Evolutionary conservation across 2,888 invertebrate species (phyloP).

Genomic region (Lasioglossum zephyrum): DNA sequence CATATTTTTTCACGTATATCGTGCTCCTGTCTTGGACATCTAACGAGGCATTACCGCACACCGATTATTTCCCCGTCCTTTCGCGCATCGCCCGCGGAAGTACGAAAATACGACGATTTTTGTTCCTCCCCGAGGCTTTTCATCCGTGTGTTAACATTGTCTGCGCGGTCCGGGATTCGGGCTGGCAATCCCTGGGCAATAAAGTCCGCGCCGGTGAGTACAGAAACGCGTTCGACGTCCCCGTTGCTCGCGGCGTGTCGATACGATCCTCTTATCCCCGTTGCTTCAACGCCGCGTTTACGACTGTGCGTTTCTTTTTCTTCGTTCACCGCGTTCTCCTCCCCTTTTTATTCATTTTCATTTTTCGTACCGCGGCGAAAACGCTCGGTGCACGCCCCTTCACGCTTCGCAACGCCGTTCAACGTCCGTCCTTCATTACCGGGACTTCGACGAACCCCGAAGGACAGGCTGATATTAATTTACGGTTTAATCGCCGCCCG

Average conservation of each 20-base stretch:
- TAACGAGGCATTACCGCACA: neutral
- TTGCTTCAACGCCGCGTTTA: slow-evolving; percentile 36
- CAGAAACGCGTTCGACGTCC: slow-evolving; percentile 29
- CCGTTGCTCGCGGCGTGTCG: slow-evolving; percentile 41
- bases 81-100: neutral
- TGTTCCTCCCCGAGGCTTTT: neutral
- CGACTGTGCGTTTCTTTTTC: slow-evolving; percentile 1
- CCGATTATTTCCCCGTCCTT: neutral
- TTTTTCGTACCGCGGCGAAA: slow-evolving; percentile 27
- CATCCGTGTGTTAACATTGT: neutral
- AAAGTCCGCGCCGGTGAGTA: slow-evolving; percentile 36
- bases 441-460: slow-evolving; percentile 7
- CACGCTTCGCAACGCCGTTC: slow-evolving; percentile 39
- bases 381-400: slow-evolving; percentile 19
- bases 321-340: neutral
- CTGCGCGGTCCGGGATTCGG: slow-evolving; percentile 26
- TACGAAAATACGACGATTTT: neutral
- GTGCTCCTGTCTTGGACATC: neutral
- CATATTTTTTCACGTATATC: neutral
- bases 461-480: slow-evolving; percentile 43
- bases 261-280: slow-evolving; percentile 50
- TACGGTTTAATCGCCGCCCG: slow-evolving; percentile 47
- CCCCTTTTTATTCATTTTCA: slow-evolving; percentile 14
- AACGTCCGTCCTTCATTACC: slow-evolving; percentile 47
- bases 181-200: slow-evolving; percentile 42